phyloP scores from a whole-genome alignment of 2,113 vertebrate species.

The Rynchops niger region DNA sequence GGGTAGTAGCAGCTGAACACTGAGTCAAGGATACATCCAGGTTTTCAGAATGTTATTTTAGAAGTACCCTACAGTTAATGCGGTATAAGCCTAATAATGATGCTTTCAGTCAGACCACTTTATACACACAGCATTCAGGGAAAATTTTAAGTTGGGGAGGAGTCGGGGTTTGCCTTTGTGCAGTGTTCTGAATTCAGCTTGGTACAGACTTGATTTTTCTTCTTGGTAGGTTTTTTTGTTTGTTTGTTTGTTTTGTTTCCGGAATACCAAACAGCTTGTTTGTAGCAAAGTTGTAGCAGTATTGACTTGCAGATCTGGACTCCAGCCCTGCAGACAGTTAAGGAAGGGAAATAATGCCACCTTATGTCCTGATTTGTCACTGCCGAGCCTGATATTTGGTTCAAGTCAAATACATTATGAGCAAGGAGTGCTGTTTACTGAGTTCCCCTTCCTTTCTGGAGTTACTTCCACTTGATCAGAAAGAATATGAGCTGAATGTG shows the following conservation, averaged over 20 bases:
- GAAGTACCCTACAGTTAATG: not conserved
- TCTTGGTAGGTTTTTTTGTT: not conserved
- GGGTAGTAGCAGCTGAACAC: not conserved
- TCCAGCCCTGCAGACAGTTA: not conserved
- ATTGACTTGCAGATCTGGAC: not conserved
- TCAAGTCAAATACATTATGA: not conserved
- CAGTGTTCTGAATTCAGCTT: not conserved
- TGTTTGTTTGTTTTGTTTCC: not conserved
- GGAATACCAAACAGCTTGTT: not conserved
- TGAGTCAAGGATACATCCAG: not conserved
- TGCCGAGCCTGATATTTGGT: not conserved
- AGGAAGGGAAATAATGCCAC: slow-evolving; percentile 67
- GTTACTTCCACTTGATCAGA: not conserved
- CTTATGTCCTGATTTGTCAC: slow-evolving; percentile 68
- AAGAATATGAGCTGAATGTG: not conserved
- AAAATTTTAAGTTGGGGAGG: not conserved
- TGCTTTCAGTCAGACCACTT: not conserved
- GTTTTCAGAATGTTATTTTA: not conserved
- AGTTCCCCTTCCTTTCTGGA: not conserved
- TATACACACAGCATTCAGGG: not conserved
- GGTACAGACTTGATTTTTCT: not conserved
- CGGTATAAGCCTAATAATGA: not conserved
- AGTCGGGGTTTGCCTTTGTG: not conserved
- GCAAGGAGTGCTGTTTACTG: not conserved
- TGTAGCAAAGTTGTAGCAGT: not conserved